These are phyloP conservation scores for Taurulus bubalis DNA, from an alignment of 2,113 vertebrate species.

Conservation along the genomic window DNA sequence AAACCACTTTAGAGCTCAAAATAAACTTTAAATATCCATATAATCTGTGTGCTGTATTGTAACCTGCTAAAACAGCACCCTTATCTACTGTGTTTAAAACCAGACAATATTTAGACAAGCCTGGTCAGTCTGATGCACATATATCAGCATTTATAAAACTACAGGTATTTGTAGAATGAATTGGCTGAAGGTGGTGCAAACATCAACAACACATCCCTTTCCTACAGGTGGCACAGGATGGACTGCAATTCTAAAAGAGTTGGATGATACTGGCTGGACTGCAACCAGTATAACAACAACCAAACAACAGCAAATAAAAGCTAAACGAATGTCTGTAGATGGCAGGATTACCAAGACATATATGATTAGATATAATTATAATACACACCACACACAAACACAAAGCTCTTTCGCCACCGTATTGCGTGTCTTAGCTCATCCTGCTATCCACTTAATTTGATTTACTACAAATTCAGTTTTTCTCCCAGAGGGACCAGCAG, in stretches of 20 bases:
- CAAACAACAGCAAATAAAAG: background rate
- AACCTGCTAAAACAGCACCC: background rate
- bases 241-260: background rate
- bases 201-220: background rate
- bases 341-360: background rate
- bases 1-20: background rate
- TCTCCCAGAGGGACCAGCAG: constrained; percentile 40
- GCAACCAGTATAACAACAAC: background rate
- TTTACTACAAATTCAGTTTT: constrained; percentile 56
- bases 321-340: background rate
- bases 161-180: background rate
- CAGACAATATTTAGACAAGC: background rate
- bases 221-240: background rate
- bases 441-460: constrained; percentile 51
- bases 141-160: background rate
- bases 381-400: constrained; percentile 27
- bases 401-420: constrained; percentile 37
- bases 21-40: background rate
- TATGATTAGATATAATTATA: background rate
- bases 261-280: background rate
- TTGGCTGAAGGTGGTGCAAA: background rate
- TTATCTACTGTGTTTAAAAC: background rate
- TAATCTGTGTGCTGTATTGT: background rate
- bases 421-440: constrained; percentile 38
- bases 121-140: background rate